Evolutionary conservation across 2,113 vertebrate genomes (phyloP).

Genomic region (Ranitomeya variabilis): DNA sequence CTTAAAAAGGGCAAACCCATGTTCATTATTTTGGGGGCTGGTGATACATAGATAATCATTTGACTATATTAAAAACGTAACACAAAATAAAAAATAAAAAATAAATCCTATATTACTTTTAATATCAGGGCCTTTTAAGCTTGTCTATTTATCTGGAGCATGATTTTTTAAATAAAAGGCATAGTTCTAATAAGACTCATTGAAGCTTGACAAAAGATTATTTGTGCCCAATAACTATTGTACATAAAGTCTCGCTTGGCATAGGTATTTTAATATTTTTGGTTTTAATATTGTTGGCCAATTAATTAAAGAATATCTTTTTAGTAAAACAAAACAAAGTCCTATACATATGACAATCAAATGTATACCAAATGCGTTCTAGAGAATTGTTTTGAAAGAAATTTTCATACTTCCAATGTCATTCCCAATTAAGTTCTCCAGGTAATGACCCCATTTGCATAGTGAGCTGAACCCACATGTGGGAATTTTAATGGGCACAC

Average conservation of each 20-base stretch:
- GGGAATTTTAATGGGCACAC: constrained; percentile 90
- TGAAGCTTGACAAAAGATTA: not conserved
- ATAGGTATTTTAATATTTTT: not conserved
- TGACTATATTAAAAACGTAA: not conserved
- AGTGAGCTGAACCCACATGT: constrained; percentile 85
- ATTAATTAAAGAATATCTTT: constrained; percentile 47
- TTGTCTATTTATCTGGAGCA: not conserved
- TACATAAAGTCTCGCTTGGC: constrained; percentile 10
- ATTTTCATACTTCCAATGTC: constrained; percentile 83
- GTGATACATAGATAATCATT: not conserved
- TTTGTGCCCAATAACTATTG: not conserved
- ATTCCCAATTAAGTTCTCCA: constrained; percentile 92
- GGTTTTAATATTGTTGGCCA: not conserved
- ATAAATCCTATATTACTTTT: not conserved
- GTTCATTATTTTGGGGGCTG: not conserved
- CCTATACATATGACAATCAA: constrained; percentile 73
- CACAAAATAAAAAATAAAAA: not conserved
- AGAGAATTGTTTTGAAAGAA: constrained; percentile 85
- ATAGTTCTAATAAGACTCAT: not conserved
- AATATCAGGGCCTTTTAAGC: not conserved
- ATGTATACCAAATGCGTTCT: constrained; percentile 78
- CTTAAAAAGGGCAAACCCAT: not conserved
- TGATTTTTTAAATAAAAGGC: not conserved
- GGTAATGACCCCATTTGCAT: constrained; percentile 95
- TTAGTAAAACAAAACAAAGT: constrained; percentile 75